A percentile compares a stretch with the other conserved stretches of the same genome.
Conservation (phyloP, 2,113 vertebrate species). For the Panurus biarmicus region DNA sequence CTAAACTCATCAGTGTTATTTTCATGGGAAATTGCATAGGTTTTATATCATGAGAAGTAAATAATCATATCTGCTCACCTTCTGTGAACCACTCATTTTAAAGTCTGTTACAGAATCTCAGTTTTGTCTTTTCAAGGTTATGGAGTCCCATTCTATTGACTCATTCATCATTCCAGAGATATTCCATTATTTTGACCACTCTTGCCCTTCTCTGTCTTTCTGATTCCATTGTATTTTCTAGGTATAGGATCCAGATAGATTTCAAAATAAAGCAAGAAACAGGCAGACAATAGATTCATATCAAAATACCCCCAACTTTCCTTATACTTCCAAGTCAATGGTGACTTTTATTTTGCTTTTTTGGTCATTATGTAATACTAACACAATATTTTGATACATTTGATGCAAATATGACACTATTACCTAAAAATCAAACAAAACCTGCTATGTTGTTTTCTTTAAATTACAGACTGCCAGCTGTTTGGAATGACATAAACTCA, state of each 20-base stretch:
- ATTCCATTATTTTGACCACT: background rate
- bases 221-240: background rate
- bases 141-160: background rate
- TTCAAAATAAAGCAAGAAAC: background rate
- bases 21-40: background rate
- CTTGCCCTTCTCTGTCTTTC: background rate
- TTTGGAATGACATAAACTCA: background rate
- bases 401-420: background rate
- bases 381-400: background rate
- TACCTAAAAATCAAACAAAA: background rate
- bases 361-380: background rate
- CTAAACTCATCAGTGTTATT: background rate
- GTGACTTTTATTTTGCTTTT: background rate
- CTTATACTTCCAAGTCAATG: background rate
- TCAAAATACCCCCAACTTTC: background rate
- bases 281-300: background rate
- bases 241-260: background rate
- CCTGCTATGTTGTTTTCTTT: fast-evolving
- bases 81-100: background rate
- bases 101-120: background rate
- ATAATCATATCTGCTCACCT: background rate
- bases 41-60: background rate
- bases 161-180: background rate
- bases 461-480: background rate
- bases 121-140: conserved; percentile 33